Conservation (phyloP, 2,797 vertebrate genomes). For the Xenentodon cancila region DNA sequence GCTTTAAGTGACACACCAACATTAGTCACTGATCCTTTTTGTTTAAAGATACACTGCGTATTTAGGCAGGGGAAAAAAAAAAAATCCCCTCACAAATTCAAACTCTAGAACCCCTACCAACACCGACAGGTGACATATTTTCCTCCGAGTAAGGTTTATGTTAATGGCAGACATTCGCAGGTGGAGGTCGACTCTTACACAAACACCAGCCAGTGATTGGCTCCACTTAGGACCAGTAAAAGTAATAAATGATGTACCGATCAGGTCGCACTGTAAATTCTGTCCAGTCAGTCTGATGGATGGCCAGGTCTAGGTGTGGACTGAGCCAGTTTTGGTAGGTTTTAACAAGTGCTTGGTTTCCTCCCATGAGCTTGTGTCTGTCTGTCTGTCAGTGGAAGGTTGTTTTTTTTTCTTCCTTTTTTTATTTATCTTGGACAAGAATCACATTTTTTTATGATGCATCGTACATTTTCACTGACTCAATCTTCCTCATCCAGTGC, state of each 20-base stretch:
- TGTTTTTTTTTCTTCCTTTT: conserved; percentile 33
- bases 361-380: conserved; percentile 68
- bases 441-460: conserved; percentile 62
- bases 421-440: conserved; percentile 37
- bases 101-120: conserved; percentile 40
- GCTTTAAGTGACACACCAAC: neutral
- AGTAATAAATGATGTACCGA: conserved; percentile 82
- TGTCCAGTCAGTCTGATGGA: conserved; percentile 74
- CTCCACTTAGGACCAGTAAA: conserved; percentile 80
- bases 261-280: conserved; percentile 80
- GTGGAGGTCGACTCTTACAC: conserved; percentile 80
- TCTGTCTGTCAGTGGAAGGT: conserved; percentile 64
- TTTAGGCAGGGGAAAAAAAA: conserved; percentile 9
- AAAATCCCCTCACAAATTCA: conserved; percentile 15
- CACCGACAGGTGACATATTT: conserved; percentile 64
- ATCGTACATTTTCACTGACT: conserved; percentile 67
- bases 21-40: conserved; percentile 20
- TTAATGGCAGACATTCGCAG: conserved; percentile 78
- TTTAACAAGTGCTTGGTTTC: conserved; percentile 73
- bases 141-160: conserved; percentile 67
- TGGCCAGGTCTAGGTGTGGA: conserved; percentile 69
- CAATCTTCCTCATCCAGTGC: conserved; percentile 55
- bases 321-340: conserved; percentile 63
- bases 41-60: conserved; percentile 34
- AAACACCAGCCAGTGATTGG: conserved; percentile 79